Base-by-base conservation (phyloP, 2,888 invertebrate species). In the Tachystola acroxantha region DNA sequence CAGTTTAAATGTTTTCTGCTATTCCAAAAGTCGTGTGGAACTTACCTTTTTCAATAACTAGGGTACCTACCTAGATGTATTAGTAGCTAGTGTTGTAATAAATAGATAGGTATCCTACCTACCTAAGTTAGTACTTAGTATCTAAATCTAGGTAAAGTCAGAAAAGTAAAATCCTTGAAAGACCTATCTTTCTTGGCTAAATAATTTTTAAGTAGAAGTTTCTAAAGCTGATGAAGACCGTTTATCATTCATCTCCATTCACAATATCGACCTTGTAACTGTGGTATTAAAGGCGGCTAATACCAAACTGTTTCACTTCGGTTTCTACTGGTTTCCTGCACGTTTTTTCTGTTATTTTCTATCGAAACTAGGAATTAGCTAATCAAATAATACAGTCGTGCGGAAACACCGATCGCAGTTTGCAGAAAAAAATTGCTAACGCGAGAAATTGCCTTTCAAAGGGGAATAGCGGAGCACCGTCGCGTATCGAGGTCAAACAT, bases 401-500 rank as follows among this genome's bases (percentile, higher is more conserved):
- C 63, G 59, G 60, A 62, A 68, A 56, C 46, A 47, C 49, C 48
- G 48, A 47, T 32, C 37, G 34, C 32, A 31, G 49, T 48, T 47
- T 36, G 42, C 46, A 55, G 50, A 51, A 59, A 61, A 69, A 67
- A 72, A 64, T 49, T 61, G 58, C 53, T 54, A 64, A 52, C 57
- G 46, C 51, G 58, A 66, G 64, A 65, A 67, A 66, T 64, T 61
- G 63, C 60, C 65, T 71, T 73, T 70, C 63, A 64, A 72, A 71
- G 61, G 55, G 61, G 66, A 65, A 62, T 57, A 69, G 46, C 54
- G 46, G 54, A 56, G 59, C 62, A 50, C 43, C 53, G 43, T 44
- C 43, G 57, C 63, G 60, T 56, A 78, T 67, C 72, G 79, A 74
- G 80, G 81, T 81, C 81, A 75, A 64, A 57, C 48, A 57, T 40